phyloP scores from a whole-genome alignment of 2,113 vertebrate genomes.

The Aspiorhynchus laticeps region DNA sequence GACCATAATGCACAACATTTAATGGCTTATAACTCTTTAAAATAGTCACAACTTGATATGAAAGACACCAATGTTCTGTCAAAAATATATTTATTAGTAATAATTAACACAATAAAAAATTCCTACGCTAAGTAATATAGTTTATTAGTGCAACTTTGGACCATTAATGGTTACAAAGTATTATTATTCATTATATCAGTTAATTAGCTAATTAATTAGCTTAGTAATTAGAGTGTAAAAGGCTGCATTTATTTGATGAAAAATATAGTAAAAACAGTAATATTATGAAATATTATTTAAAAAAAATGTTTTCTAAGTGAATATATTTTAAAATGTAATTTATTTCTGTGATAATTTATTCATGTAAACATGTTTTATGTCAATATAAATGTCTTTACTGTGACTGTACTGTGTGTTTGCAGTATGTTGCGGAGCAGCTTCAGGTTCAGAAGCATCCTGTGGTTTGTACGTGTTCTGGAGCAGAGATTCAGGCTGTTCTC shows the following conservation, averaged over 20 bases:
- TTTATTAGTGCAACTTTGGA: background rate
- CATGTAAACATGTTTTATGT: no score
- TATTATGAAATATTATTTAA: no score
- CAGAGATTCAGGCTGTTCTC: constrained; percentile 88
- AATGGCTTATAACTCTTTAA: background rate
- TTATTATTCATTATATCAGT: no score
- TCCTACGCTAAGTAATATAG: background rate
- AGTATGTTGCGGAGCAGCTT: constrained; percentile 87
- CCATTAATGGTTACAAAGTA: no score
- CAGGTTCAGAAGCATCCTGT: constrained; percentile 86
- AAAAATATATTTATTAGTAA: background rate
- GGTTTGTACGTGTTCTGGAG: constrained; percentile 84
- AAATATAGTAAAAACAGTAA: no score
- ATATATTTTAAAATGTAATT: no score
- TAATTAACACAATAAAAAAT: background rate
- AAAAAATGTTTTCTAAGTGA: no score
- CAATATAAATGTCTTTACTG: background rate
- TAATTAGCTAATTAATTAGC: no score
- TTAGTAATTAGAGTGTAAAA: no score
- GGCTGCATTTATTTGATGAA: no score
- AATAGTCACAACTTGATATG: background rate
- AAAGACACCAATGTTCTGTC: background rate
- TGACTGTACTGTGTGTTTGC: background rate
- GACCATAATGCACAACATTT: background rate
- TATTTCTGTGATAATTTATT: no score